These are phyloP conservation scores for Poeciliopsis turrubarensis DNA, from an alignment of 2,113 vertebrate species.

Conservation along the genomic window DNA sequence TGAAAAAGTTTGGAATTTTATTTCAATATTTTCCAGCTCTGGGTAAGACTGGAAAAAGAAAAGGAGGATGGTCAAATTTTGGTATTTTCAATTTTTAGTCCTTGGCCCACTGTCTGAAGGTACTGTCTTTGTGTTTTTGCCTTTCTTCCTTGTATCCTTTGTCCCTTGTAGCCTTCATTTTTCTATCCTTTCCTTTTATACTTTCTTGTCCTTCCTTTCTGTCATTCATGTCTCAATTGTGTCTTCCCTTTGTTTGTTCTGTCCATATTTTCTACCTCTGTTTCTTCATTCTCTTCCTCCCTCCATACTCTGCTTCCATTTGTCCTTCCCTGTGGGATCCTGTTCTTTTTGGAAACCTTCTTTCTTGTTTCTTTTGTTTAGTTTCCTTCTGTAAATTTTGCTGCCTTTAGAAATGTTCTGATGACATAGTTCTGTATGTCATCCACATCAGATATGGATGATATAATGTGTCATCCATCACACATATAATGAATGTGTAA, in stretches of 20 bases:
- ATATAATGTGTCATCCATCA: no score
- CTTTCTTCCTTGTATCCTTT: neutral
- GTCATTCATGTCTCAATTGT: neutral
- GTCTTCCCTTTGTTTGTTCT: neutral
- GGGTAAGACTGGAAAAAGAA: no score
- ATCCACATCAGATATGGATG: no score
- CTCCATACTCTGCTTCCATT: neutral
- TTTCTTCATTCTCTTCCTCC: neutral
- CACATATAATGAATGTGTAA: no score
- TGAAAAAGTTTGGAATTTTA: neutral
- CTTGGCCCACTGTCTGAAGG: neutral
- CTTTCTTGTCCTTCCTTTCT: neutral
- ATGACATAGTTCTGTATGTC: no score
- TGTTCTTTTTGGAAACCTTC: neutral
- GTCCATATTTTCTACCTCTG: neutral
- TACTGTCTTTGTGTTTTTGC: neutral
- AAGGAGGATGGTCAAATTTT: no score
- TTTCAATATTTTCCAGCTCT: neutral
- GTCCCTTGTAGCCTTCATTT: neutral
- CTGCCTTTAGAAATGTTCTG: neutral
- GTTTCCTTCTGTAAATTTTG: neutral
- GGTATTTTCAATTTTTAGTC: no score
- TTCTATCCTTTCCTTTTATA: neutral
- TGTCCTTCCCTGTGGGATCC: neutral
- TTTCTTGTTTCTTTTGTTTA: neutral